These are phyloP conservation scores for Cerastoderma edule DNA, from an alignment of 2,888 invertebrate genomes.

Conservation along the genomic window DNA sequence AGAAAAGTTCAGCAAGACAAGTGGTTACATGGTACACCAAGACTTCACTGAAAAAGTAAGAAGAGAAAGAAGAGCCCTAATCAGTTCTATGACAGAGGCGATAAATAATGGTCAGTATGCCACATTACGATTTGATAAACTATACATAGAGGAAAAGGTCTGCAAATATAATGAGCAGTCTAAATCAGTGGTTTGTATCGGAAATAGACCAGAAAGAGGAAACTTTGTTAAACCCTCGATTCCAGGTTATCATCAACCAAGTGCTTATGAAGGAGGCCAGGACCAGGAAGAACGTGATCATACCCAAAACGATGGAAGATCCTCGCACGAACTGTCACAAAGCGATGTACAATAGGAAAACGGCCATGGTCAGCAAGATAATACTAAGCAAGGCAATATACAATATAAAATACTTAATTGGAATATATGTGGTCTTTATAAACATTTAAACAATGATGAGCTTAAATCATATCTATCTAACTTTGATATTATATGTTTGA, in stretches of 20 bases:
- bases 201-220: neutral
- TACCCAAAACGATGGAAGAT: neutral
- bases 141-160: neutral
- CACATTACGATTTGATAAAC: neutral
- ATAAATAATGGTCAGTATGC: neutral
- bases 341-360: neutral
- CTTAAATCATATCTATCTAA: neutral
- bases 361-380: neutral
- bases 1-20: neutral
- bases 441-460: conserved; percentile 1
- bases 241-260: neutral
- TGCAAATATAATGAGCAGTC: neutral
- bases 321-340: no score
- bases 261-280: neutral
- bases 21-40: neutral
- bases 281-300: neutral
- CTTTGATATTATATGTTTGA: neutral
- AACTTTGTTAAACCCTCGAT: neutral
- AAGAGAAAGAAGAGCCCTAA: neutral
- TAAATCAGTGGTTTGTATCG: neutral
- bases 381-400: neutral
- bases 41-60: conserved; percentile 1
- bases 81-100: neutral
- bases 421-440: conserved; percentile 1
- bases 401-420: neutral